Conservation (phyloP, 2,888 invertebrate species). For the Diloba caeruleocephala region DNA sequence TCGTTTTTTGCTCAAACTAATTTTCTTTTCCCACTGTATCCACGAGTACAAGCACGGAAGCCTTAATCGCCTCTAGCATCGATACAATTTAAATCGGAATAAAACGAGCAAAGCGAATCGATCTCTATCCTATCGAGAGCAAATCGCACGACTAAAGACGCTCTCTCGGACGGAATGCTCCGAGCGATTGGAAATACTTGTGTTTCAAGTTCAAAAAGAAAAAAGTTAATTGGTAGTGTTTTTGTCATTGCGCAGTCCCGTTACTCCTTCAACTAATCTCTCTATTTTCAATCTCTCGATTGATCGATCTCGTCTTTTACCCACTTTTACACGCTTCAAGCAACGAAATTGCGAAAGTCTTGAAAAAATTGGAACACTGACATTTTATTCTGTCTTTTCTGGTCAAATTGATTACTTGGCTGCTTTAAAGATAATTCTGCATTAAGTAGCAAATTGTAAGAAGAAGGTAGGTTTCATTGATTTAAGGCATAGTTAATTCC, state of each 20-base stretch:
- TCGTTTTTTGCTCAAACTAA: constrained; percentile 66
- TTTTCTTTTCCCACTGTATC: constrained; percentile 70
- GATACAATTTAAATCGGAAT: constrained; percentile 86
- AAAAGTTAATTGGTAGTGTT: constrained; percentile 86
- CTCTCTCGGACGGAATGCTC: constrained; percentile 78
- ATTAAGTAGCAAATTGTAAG: constrained; percentile 8
- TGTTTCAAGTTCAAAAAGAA: constrained; percentile 76
- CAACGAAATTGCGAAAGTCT: constrained; percentile 62
- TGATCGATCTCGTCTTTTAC: constrained; percentile 66
- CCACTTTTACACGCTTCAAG: constrained; percentile 65
- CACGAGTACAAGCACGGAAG: constrained; percentile 69
- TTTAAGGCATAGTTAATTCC: constrained; percentile 3
- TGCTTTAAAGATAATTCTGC: constrained; percentile 28
- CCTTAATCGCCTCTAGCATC: constrained; percentile 83
- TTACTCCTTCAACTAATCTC: constrained; percentile 77
- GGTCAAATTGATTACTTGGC: constrained; percentile 53
- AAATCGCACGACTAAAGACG: constrained; percentile 86
- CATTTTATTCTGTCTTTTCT: constrained; percentile 44
- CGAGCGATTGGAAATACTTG: constrained; percentile 81
- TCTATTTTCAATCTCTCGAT: constrained; percentile 69
- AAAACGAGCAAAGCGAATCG: constrained; percentile 85
- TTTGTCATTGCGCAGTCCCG: constrained; percentile 79
- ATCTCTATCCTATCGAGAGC: constrained; percentile 85
- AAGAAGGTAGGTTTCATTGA: constrained; percentile 13
- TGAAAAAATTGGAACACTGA: constrained; percentile 55